A percentile compares a stretch with the other conserved stretches of the same genome.
Conservation (phyloP, 2,888 invertebrate species). For the Strigamia crassipes region DNA sequence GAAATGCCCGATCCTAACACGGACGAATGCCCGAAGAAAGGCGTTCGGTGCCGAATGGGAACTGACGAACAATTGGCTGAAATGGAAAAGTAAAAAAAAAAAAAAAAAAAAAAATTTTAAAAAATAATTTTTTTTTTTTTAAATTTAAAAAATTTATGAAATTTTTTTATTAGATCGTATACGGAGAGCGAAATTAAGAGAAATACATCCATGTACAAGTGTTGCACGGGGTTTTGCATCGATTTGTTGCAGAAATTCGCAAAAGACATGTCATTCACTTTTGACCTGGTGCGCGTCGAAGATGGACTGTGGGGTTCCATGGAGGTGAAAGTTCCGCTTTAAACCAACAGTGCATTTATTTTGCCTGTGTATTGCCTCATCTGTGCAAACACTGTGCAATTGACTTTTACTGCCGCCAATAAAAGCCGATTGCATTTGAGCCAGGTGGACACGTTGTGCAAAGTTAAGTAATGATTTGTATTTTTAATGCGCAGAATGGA, state of each 20-base stretch:
- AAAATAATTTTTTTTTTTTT: background rate
- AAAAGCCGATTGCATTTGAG: background rate
- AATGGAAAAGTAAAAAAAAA: background rate
- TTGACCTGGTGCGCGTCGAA: slow-evolving; percentile 89
- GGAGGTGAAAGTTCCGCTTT: background rate
- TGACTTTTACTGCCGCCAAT: background rate
- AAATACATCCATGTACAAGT: slow-evolving; percentile 83
- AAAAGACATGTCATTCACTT: slow-evolving; percentile 93
- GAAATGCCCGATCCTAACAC: slow-evolving; percentile 90
- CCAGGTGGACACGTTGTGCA: background rate
- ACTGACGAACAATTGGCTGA: background rate
- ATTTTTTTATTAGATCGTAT: background rate
- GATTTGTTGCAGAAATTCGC: slow-evolving; percentile 93
- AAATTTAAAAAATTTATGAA: background rate
- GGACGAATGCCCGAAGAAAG: slow-evolving; percentile 86
- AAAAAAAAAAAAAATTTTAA: background rate
- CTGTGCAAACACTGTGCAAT: background rate
- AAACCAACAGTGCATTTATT: background rate
- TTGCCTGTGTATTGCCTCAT: background rate
- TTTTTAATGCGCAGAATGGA: slow-evolving; percentile 67
- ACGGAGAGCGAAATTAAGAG: slow-evolving; percentile 57
- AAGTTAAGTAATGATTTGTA: background rate
- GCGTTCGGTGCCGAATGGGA: slow-evolving; percentile 72
- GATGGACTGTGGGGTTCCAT: slow-evolving; percentile 75
- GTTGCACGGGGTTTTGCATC: slow-evolving; percentile 98